Evolutionary conservation across 2,888 invertebrate species (phyloP).

Genomic region (Timema cristinae): DNA sequence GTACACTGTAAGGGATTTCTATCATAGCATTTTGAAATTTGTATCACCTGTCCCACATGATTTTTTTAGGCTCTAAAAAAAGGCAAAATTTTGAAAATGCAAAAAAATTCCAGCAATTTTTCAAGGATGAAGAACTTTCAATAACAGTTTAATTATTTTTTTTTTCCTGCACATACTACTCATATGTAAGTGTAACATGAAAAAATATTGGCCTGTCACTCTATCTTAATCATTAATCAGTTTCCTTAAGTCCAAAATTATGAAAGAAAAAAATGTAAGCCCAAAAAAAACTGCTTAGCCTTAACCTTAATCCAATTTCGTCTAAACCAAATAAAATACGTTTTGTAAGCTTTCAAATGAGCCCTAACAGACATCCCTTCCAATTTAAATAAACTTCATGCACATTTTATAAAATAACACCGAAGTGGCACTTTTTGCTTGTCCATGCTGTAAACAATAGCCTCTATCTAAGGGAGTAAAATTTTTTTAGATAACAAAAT

Average conservation of each 20-base stretch:
- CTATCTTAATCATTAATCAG: background rate
- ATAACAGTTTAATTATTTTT: background rate
- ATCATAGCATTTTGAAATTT: slow-evolving; percentile 1
- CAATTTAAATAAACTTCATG: background rate
- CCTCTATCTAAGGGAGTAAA: background rate
- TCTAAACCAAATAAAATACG: background rate
- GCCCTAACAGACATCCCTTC: background rate
- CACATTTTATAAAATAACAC: slow-evolving; percentile 3
- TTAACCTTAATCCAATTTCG: background rate
- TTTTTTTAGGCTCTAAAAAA: slow-evolving; percentile 6
- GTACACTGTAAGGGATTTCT: background rate
- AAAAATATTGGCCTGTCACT: background rate
- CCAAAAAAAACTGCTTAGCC: background rate
- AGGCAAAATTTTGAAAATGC: background rate
- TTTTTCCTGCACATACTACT: slow-evolving; percentile 8
- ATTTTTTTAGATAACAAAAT: slow-evolving; percentile 4
- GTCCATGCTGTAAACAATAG: slow-evolving; percentile 7
- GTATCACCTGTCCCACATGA: slow-evolving; percentile 7
- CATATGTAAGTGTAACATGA: background rate
- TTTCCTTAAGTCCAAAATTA: background rate
- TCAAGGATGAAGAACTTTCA: background rate
- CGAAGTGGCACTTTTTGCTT: background rate
- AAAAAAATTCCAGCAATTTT: background rate
- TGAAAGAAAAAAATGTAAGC: background rate
- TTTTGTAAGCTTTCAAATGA: slow-evolving; percentile 9